Percentiles rank a stretch among this genome's conserved stretches.
These are phyloP conservation scores for Poecilia velifera DNA, from an alignment of 2,797 vertebrate species.

Conservation along the genomic window DNA sequence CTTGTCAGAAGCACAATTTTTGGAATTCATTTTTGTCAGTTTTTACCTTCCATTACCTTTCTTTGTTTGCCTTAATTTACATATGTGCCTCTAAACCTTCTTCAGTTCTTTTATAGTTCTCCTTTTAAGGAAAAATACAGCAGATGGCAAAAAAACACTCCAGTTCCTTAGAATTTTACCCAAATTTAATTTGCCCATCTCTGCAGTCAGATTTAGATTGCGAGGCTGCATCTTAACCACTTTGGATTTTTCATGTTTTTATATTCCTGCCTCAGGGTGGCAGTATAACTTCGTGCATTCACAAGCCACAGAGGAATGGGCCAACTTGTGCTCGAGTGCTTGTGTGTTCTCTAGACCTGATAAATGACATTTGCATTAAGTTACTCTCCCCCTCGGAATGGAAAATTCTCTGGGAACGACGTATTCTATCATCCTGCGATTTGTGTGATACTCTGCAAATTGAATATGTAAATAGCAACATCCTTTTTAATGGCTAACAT, in stretches of 20 bases:
- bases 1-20: conserved; percentile 17
- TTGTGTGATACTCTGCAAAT: conserved; percentile 77
- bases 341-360: conserved; percentile 70
- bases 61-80: conserved; percentile 22
- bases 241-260: conserved; percentile 9
- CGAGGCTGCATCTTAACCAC: conserved; percentile 6
- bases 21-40: conserved; percentile 8
- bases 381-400: conserved; percentile 63
- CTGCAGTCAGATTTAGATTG: conserved; percentile 18
- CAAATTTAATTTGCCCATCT: conserved; percentile 24
- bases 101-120: conserved; percentile 8
- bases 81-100: conserved; percentile 4
- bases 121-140: conserved; percentile 9
- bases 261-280: conserved; percentile 73
- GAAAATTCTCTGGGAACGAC: conserved; percentile 62
- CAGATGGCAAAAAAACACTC: conserved; percentile 7
- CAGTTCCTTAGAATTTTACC: conserved; percentile 13
- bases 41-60: conserved; percentile 25
- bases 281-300: conserved; percentile 73
- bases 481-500: conserved; percentile 72
- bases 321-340: conserved; percentile 44
- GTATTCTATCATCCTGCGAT: conserved; percentile 72
- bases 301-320: conserved; percentile 32
- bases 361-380: conserved; percentile 81
- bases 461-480: conserved; percentile 80